A percentile compares a stretch with the other conserved stretches of the same genome.
These are phyloP conservation scores for Salmo trutta DNA, from an alignment of 2,797 vertebrate genomes.

Conservation along the genomic window DNA sequence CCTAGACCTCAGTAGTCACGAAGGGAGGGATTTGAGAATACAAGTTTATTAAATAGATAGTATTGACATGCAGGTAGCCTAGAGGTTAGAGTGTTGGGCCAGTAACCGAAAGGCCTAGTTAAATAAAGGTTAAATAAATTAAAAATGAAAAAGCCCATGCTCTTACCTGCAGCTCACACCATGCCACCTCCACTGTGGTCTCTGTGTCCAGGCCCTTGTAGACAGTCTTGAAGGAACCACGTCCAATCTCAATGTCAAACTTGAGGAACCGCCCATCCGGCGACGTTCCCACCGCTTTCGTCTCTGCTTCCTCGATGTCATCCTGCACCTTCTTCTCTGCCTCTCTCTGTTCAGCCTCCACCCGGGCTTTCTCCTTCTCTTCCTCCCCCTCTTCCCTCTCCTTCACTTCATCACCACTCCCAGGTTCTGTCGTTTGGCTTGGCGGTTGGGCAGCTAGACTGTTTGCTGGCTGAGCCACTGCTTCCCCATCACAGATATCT, in stretches of 20 bases:
- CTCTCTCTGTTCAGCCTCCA: constrained; percentile 75
- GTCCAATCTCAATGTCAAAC: constrained; percentile 97
- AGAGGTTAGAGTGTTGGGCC: no score
- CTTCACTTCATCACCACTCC: constrained; percentile 42
- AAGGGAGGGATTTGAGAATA: not conserved
- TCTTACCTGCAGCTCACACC: constrained; percentile 96
- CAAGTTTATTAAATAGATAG: not conserved
- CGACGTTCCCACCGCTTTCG: constrained; percentile 93
- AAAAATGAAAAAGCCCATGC: not conserved
- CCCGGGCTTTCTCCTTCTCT: constrained; percentile 69
- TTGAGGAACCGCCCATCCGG: constrained; percentile 94
- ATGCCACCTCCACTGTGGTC: constrained; percentile 97
- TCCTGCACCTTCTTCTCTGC: constrained; percentile 83
- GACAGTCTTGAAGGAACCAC: constrained; percentile 97
- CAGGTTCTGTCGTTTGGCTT: constrained; percentile 48
- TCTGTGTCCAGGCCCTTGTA: constrained; percentile 97
- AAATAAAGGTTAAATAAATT: no score
- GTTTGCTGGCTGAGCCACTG: constrained; percentile 32
- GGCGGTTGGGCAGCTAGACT: constrained; percentile 48
- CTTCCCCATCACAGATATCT: constrained; percentile 54
- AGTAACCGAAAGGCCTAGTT: no score
- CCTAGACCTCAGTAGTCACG: not conserved
- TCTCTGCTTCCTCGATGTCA: constrained; percentile 94
- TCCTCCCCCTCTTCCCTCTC: constrained; percentile 41
- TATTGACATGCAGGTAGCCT: not conserved